Percentiles rank a stretch among this genome's conserved stretches.
Conservation (phyloP, 2,888 invertebrate genomes). For the Omphaloscelis lunosa region DNA sequence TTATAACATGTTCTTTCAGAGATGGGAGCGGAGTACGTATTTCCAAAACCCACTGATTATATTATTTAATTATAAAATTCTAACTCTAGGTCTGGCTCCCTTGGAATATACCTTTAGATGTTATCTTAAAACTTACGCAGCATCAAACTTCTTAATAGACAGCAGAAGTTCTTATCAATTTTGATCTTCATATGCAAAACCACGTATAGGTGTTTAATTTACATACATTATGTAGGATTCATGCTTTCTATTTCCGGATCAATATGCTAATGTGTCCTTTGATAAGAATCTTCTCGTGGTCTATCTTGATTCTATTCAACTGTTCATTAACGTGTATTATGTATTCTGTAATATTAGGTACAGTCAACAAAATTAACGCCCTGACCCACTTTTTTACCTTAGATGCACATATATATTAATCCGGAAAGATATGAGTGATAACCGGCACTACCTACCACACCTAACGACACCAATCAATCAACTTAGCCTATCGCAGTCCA, state of each 20-base stretch:
- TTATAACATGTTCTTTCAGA: neutral
- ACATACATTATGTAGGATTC: constrained; percentile 32
- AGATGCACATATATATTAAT: neutral
- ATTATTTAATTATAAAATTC: neutral
- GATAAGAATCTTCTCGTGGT: constrained; percentile 32
- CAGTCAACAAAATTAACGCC: neutral
- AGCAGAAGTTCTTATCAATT: constrained; percentile 23
- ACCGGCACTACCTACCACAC: neutral
- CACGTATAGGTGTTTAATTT: constrained; percentile 36
- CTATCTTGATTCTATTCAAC: constrained; percentile 24
- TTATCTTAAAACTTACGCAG: constrained; percentile 24
- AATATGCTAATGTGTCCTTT: constrained; percentile 38
- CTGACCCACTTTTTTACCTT: neutral
- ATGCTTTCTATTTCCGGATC: constrained; percentile 51
- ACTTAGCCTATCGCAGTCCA: neutral
- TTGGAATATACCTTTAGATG: neutral
- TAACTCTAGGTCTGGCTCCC: neutral
- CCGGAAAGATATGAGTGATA: neutral
- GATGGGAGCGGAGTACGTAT: neutral
- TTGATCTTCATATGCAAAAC: constrained; percentile 30
- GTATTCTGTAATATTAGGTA: neutral
- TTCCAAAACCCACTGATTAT: neutral
- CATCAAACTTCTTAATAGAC: constrained; percentile 36
- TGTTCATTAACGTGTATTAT: neutral
- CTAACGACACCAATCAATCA: neutral